A percentile compares a stretch with the other conserved stretches of the same genome.
These are phyloP conservation scores for Dicerorhinus sumatrensis DNA, from an alignment of 2,113 vertebrate species.

Conservation along the genomic window DNA sequence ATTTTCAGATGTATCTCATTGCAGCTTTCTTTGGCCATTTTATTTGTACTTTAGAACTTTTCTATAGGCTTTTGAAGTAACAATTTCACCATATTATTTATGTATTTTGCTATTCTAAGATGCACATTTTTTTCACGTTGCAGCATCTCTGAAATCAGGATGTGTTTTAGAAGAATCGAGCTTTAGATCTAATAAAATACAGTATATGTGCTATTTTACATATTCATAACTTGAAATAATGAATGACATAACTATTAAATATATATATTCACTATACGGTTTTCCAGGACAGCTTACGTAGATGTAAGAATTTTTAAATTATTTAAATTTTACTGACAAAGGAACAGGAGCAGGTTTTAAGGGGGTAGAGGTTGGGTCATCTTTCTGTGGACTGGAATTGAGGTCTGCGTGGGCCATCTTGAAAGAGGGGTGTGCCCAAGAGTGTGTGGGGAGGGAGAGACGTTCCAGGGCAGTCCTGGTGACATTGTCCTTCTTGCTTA, in stretches of 20 bases:
- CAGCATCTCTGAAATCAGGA: neutral
- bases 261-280: neutral
- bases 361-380: neutral
- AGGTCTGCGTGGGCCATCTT: neutral
- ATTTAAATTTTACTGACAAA: neutral
- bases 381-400: neutral
- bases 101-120: neutral
- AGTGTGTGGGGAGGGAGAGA: too few species aligned
- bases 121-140: neutral
- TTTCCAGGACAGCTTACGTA: neutral
- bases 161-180: neutral
- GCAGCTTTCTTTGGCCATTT: neutral
- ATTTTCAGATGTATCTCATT: neutral
- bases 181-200: neutral
- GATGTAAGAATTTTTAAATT: slow-evolving; percentile 1
- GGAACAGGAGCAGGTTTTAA: neutral
- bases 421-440: neutral
- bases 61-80: neutral
- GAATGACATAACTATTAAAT: neutral
- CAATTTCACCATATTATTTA: neutral
- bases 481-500: neutral
- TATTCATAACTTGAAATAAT: slow-evolving; percentile 19
- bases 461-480: neutral
- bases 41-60: slow-evolving; percentile 5
- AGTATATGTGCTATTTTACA: neutral